phyloP scores from a whole-genome alignment of 2,888 invertebrate species.

The Scaptomyza polygonia region DNA sequence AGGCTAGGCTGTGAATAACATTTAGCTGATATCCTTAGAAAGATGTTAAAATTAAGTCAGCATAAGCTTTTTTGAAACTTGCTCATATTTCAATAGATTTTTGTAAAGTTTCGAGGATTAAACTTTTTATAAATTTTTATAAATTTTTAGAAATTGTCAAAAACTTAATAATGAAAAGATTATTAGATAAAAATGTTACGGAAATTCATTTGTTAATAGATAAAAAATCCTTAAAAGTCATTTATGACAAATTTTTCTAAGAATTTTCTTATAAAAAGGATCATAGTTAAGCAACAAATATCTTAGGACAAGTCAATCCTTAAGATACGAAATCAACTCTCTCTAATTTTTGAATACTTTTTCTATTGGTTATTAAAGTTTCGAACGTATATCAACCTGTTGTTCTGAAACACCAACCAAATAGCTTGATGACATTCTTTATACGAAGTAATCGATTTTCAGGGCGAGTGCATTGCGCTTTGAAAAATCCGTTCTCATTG shows the following conservation, averaged over 20 bases:
- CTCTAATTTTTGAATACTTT: background rate
- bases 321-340: background rate
- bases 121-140: no score
- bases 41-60: no score
- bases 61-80: no score
- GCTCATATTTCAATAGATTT: no score
- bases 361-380: background rate
- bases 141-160: no score
- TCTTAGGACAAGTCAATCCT: background rate
- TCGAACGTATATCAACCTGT: background rate
- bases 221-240: no score
- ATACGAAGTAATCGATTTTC: background rate
- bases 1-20: background rate
- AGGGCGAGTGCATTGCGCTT: constrained; percentile 13
- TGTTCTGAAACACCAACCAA: no score
- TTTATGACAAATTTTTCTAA: background rate
- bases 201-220: no score
- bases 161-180: no score
- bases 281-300: background rate
- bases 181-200: no score
- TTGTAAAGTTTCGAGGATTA: no score
- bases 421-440: background rate
- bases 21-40: background rate
- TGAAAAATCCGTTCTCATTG: constrained; percentile 9
- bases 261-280: background rate